These are phyloP conservation scores for Neopelma chrysocephalum DNA, from an alignment of 2,797 vertebrate species.

Conservation along the genomic window DNA sequence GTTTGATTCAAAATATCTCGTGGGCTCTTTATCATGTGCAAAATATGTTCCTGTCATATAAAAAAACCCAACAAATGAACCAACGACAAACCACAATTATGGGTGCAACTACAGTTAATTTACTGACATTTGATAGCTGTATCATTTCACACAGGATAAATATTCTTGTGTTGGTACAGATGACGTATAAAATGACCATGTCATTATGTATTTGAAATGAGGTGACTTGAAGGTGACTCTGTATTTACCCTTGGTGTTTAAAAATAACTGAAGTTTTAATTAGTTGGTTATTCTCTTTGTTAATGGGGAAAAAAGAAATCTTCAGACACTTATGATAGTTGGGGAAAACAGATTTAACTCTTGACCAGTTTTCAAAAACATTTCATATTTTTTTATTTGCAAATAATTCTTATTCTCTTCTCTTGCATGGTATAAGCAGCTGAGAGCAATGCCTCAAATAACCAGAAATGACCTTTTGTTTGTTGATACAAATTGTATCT, in stretches of 20 bases:
- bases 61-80: neutral
- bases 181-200: neutral
- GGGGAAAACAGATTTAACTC: neutral
- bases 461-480: constrained; percentile 98
- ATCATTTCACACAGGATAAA: neutral
- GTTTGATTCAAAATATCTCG: neutral
- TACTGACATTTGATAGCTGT: neutral
- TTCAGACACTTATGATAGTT: neutral
- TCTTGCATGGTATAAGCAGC: constrained; percentile 74
- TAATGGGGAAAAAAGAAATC: neutral
- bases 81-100: neutral
- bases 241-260: neutral
- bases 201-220: neutral
- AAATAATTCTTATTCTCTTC: constrained; percentile 60
- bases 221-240: neutral
- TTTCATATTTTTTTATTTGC: constrained; percentile 64
- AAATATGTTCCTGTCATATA: neutral
- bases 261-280: neutral
- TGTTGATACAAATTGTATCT: constrained; percentile 99
- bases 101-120: neutral
- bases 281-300: neutral
- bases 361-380: neutral
- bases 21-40: constrained; percentile 20
- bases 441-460: constrained; percentile 93
- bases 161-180: neutral